Evolutionary conservation across 2,113 vertebrate genomes (phyloP).

Genomic region (Neolamprologus variostigma): DNA sequence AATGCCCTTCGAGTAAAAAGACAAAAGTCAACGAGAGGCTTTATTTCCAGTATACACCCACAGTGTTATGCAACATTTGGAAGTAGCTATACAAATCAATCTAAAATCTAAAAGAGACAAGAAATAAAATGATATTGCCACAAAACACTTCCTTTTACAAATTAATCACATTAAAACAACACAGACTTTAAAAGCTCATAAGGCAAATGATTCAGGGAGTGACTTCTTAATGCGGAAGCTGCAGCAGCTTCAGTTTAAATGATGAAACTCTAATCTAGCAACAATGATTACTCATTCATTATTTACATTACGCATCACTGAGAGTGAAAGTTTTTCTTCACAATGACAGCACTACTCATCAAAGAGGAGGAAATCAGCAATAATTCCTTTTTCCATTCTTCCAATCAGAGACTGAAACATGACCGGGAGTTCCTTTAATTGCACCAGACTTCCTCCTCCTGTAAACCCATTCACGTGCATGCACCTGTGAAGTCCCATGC

Average conservation of each 20-base stretch:
- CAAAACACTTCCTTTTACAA: not conserved
- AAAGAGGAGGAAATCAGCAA: not conserved
- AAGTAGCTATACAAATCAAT: not conserved
- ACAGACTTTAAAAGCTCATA: not conserved
- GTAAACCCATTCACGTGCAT: not conserved
- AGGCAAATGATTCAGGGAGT: not conserved
- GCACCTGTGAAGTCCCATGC: not conserved
- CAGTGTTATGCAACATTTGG: not conserved
- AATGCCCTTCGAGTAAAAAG: accelerated
- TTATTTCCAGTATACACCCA: not conserved
- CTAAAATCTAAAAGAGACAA: not conserved
- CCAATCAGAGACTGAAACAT: not conserved
- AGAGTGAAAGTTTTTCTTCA: not conserved
- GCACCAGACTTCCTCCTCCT: conserved; percentile 38
- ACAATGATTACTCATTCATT: not conserved
- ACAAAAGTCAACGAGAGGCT: not conserved
- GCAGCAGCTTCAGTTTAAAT: not conserved
- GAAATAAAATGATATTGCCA: not conserved
- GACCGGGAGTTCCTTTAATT: not conserved
- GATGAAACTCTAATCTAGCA: not conserved
- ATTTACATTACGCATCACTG: not conserved
- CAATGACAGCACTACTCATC: not conserved
- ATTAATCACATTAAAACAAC: not conserved
- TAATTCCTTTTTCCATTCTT: not conserved
- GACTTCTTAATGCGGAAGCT: not conserved